Conservation (phyloP, 2,113 vertebrate genomes). For the Craseonycteris thonglongyai region DNA sequence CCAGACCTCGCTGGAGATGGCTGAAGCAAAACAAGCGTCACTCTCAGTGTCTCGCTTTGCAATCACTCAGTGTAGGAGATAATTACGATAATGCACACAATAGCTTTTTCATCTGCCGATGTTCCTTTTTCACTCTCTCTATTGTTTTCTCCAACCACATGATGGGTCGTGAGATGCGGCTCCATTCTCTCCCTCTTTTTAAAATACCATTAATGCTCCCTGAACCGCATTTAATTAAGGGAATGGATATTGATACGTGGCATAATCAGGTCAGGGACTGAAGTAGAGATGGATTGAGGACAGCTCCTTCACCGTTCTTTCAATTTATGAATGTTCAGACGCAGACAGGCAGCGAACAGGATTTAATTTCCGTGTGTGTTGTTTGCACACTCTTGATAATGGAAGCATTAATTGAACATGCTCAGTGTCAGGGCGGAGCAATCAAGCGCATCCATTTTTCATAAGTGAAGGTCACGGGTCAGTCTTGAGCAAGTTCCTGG, state of each 20-base stretch:
- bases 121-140: constrained; percentile 10
- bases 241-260: constrained; percentile 71
- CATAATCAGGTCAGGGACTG: constrained; percentile 69
- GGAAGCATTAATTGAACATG: constrained; percentile 79
- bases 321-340: constrained; percentile 75
- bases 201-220: constrained; percentile 50
- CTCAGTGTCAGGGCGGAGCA: constrained; percentile 42
- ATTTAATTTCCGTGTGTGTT: constrained; percentile 77
- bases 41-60: background rate
- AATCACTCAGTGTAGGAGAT: constrained; percentile 16
- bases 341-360: constrained; percentile 72
- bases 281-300: constrained; percentile 75
- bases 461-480: constrained; percentile 68
- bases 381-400: constrained; percentile 74
- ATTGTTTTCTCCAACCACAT: constrained; percentile 11
- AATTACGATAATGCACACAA: constrained; percentile 9
- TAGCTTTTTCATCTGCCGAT: background rate
- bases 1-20: background rate
- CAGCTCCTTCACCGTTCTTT: constrained; percentile 72
- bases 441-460: constrained; percentile 69
- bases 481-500: constrained; percentile 64
- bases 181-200: background rate
- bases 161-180: background rate
- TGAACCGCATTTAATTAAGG: constrained; percentile 76
- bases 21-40: background rate